Evolutionary conservation across 2,797 vertebrate genomes (phyloP).

Genomic region (Anomalospiza imberbis): DNA sequence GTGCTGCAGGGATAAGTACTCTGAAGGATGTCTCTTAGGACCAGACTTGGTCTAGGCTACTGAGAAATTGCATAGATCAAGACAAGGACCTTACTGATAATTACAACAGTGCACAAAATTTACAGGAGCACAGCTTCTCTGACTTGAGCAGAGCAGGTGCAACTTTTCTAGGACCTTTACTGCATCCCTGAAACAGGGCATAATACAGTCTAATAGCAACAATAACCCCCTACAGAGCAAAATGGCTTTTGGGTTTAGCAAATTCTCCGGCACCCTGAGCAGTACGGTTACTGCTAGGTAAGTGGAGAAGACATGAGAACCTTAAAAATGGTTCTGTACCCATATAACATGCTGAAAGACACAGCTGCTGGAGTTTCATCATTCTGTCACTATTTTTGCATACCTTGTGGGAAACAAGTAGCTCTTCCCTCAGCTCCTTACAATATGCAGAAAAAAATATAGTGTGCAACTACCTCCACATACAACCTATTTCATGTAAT

Average conservation of each 20-base stretch:
- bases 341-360: neutral
- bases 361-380: neutral
- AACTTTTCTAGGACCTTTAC: neutral
- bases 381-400: neutral
- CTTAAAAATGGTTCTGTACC: neutral
- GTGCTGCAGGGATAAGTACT: neutral
- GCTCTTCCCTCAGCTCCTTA: neutral
- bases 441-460: neutral
- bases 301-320: fast-evolving
- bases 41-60: neutral
- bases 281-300: neutral
- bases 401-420: neutral
- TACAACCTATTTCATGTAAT: neutral
- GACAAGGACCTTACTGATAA: neutral
- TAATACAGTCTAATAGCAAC: neutral
- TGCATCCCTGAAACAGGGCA: neutral
- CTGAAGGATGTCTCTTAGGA: neutral
- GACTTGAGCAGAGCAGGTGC: neutral
- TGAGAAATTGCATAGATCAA: neutral
- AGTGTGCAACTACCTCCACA: neutral
- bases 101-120: neutral
- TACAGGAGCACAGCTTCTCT: neutral
- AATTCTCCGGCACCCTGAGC: neutral
- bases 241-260: neutral
- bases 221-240: neutral